Evolutionary conservation across 2,113 vertebrate species (phyloP).

Genomic region (Ciconia boyciana): DNA sequence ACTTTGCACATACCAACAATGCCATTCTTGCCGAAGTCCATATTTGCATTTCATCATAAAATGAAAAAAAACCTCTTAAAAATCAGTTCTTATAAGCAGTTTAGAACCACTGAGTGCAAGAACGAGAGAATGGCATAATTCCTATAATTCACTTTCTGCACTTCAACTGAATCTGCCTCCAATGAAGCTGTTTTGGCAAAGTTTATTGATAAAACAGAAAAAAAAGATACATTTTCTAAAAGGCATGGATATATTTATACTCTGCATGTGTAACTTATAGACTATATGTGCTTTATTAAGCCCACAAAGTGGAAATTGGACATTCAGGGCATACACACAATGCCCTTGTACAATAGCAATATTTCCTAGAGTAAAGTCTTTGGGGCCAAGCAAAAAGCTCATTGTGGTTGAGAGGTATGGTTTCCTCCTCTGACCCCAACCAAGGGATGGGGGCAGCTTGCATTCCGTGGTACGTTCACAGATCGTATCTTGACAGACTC

Average conservation of each 20-base stretch:
- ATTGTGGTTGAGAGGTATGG: neutral
- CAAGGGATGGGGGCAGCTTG: neutral
- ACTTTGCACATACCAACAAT: neutral
- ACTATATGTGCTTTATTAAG: neutral
- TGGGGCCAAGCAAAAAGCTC: neutral
- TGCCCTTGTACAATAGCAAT: neutral
- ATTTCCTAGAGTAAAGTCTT: neutral
- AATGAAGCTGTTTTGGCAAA: neutral
- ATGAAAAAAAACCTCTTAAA: neutral
- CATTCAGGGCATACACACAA: neutral
- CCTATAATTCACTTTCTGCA: neutral
- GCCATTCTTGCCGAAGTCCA: neutral
- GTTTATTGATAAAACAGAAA: neutral
- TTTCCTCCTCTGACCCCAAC: neutral
- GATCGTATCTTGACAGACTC: neutral
- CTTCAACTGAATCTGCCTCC: neutral
- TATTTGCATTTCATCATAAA: neutral
- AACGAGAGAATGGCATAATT: neutral
- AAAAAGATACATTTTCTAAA: neutral
- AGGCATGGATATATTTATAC: neutral
- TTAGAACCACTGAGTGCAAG: neutral
- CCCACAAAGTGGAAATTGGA: neutral
- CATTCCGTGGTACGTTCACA: neutral
- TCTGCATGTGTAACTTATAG: neutral
- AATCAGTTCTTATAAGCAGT: neutral